Percentiles rank a stretch among this genome's conserved stretches.
These are phyloP conservation scores for Acrocephalus arundinaceus DNA, from an alignment of 2,113 vertebrate genomes.

Conservation along the genomic window DNA sequence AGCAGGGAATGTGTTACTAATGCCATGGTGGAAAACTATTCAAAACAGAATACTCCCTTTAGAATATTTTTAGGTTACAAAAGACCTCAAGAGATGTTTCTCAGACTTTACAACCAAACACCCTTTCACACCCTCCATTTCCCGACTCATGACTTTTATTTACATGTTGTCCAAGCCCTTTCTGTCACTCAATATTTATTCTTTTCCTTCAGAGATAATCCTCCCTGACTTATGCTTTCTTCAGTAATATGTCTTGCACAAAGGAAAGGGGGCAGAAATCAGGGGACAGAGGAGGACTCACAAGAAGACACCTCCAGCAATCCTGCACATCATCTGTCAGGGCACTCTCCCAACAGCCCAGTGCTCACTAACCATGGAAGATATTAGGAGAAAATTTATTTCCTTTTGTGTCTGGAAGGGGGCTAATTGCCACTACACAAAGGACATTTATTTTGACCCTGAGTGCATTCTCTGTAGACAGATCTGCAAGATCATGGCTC, in stretches of 20 bases:
- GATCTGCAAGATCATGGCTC: background rate
- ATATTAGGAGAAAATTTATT: background rate
- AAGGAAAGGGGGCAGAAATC: background rate
- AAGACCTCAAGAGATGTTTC: background rate
- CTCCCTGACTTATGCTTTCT: background rate
- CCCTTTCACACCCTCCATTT: background rate
- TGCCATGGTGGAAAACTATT: background rate
- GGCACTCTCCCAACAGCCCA: background rate
- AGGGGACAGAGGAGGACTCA: background rate
- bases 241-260: background rate
- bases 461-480: background rate
- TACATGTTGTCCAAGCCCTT: background rate
- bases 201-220: background rate
- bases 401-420: background rate
- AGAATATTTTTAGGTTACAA: background rate
- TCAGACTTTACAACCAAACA: background rate
- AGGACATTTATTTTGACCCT: background rate
- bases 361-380: background rate
- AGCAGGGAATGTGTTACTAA: background rate
- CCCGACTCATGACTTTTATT: background rate
- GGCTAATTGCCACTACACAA: background rate
- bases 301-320: background rate
- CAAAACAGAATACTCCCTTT: background rate
- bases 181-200: background rate
- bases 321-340: background rate